Evolutionary conservation across 92 coral and sea anemone genomes (phyloP), one percentile per base, ranked within the genome.

Genomic region (Siderastrea siderea): DNA sequence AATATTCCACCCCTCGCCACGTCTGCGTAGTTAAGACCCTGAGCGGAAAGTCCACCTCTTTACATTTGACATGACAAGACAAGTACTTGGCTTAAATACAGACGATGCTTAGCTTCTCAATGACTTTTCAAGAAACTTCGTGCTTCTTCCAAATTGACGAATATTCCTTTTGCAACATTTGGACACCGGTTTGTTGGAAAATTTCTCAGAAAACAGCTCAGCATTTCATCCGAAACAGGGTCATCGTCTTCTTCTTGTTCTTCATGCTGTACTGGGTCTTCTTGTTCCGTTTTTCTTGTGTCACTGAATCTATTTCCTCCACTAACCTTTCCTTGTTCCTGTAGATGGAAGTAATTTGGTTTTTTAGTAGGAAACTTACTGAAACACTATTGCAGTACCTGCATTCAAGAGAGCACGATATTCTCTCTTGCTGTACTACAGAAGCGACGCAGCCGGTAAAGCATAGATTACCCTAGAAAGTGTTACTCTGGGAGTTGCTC

Each of bases 131-230:
- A 65, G 47, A 65, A 65, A 19, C 70, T 4, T 7, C 6, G 19
- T 19, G 79, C 79, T 7, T 55, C 65, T 54, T 75, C n/a, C 48
- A 54, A 75, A 26, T 45, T 54, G 13, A 75, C 50, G 13, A 75
- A 54, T 17, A 54, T 54, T 12, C 79, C 79, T 46, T 75, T 75
- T 19, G 79, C 79, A 17, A 50, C 61, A 55, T 75, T 75, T 55
- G 79, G 44, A 26, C 79, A 75, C 10, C 10, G 46, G 15, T 65
- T 75, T 75, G 47, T 15, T 10, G 48, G 49, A 54, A 14, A 54
- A 75, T 75, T 75, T 6, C 44, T 55, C 66, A 53, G 47, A 55
- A 75, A 75, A 43, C 79, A 75, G 49, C 19, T 47, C 47, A 55
- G 47, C 62, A 38, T 1, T 1, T 19, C 65, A 11, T 7, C 13